A percentile compares a stretch with the other conserved stretches of the same genome.
Conservation (phyloP, 2,888 invertebrate species). For the Eledona agricola region DNA sequence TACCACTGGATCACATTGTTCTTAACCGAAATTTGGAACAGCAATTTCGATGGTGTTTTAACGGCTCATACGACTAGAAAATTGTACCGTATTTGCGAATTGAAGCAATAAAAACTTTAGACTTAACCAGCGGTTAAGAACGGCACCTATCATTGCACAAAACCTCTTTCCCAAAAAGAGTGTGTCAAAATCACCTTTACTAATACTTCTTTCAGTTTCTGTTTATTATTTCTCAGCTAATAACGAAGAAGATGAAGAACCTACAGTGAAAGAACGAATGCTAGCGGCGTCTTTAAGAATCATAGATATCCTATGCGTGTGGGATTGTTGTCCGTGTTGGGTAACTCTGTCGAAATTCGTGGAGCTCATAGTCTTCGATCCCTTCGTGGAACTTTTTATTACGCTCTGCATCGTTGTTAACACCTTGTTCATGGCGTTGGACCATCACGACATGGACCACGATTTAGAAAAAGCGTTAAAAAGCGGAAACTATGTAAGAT, state of each 20-base stretch:
- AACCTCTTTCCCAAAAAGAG: conserved; percentile 70
- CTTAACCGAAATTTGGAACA: conserved; percentile 42
- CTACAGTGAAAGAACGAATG: conserved; percentile 86
- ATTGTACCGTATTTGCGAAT: too few relatives aligned
- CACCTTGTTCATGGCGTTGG: conserved; percentile 96
- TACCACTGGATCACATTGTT: conserved; percentile 37
- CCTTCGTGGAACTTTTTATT: conserved; percentile 97
- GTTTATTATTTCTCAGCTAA: conserved; percentile 96
- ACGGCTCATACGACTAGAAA: too few relatives aligned
- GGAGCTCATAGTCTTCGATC: conserved; percentile 94
- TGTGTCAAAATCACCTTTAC: conserved; percentile 67
- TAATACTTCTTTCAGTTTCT: conserved; percentile 88
- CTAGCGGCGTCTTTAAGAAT: conserved; percentile 78
- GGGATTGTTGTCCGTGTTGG: conserved; percentile 97
- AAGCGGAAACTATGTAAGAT: conserved; percentile 92
- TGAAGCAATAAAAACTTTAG: conserved; percentile 33
- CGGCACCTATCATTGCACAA: conserved; percentile 58
- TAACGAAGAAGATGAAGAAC: conserved; percentile 82
- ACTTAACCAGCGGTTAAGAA: conserved; percentile 60
- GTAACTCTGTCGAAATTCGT: conserved; percentile 89
- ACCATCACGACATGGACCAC: conserved; percentile 93
- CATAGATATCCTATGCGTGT: conserved; percentile 93
- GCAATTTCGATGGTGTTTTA: conserved; percentile 57
- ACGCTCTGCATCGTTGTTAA: conserved; percentile 98
- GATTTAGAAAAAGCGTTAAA: conserved; percentile 86